Evolutionary conservation across 1,140 invertebrate genomes (phyloP).

Genomic region (Drosophila eugracilis): DNA sequence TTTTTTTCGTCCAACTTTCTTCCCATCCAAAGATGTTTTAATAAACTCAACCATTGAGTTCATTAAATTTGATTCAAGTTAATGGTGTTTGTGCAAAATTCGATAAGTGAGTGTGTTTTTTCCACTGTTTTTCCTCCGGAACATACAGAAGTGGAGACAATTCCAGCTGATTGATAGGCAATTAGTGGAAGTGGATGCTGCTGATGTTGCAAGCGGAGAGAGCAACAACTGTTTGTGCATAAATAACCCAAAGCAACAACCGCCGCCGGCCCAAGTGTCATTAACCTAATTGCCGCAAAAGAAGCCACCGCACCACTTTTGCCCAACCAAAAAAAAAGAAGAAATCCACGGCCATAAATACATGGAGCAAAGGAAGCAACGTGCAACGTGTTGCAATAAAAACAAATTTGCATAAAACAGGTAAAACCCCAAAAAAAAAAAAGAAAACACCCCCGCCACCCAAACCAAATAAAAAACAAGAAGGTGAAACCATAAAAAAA

Average conservation of each 20-base stretch:
- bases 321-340: conserved; percentile 4
- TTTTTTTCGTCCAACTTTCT: conserved; percentile 66
- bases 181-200: conserved; percentile 69
- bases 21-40: conserved; percentile 60
- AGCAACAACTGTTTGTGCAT: conserved; percentile 66
- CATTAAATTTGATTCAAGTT: conserved; percentile 78
- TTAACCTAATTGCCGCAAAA: conserved; percentile 76
- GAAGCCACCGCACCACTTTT: conserved; percentile 42
- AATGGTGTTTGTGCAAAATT: conserved; percentile 46
- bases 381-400: conserved; percentile 82
- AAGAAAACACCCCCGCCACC: conserved; percentile 5
- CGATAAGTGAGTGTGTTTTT: conserved; percentile 29
- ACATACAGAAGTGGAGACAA: conserved; percentile 52
- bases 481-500: conserved; percentile 27
- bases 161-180: conserved; percentile 71
- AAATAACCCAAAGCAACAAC: conserved; percentile 63
- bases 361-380: conserved; percentile 40
- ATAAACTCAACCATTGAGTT: conserved; percentile 73
- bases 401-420: conserved; percentile 77
- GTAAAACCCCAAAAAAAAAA: too few species aligned
- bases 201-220: conserved; percentile 29
- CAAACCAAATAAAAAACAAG: background rate
- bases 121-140: conserved; percentile 1
- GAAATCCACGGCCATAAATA: conserved; percentile 58
- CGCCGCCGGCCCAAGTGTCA: conserved; percentile 67